Evolutionary conservation across 2,888 invertebrate species (phyloP), one percentile per base, ranked within the genome.

Genomic region (Nineta flava): DNA sequence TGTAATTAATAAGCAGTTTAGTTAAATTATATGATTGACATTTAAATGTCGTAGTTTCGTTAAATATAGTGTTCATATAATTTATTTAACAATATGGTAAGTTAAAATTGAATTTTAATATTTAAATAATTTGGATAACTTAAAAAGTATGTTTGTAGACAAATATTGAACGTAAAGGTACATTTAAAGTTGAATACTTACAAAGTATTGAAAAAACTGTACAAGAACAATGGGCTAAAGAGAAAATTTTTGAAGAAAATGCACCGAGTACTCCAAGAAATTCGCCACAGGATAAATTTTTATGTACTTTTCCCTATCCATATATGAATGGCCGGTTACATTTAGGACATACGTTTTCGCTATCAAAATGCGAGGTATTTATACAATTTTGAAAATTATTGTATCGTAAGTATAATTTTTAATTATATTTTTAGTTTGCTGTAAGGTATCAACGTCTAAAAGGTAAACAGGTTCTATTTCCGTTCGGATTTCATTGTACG

Each of bases 301-400:
- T 95, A 57, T 87, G 85, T 34, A 94, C 94, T 2, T 99, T 99
- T 71, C 99, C 99, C 1, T 99, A 83, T 69, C 99, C 99, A 0
- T 99, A 99, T 63, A 99, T 99, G 97, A 99, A 99, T 75, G 99
- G 99, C 9, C 79, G 91, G 44, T 77, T 99, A 49, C 99, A 99
- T 75, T 72, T 99, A 56, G 99, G 99, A 0, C 99, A 99, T 65
- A 91, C 93, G 12, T 99, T 99, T 71, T 88, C 95, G 3, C 65
- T 99, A 45, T 92, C 95, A 9, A 99, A 99, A 72, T 93, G 94
- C 64, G 99, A 99, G 72, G 88, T 87, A 71, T 65, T 65, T 55
- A 51, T 50, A 42, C 31, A 16, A 13, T 44, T 19, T 17, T 13
- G 31, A 35, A 43, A 16, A 40, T 26, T 40, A 34, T 19, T 49